These are phyloP conservation scores for Sminthopsis crassicaudata DNA, from an alignment of 2,113 vertebrate genomes.

Conservation along the genomic window DNA sequence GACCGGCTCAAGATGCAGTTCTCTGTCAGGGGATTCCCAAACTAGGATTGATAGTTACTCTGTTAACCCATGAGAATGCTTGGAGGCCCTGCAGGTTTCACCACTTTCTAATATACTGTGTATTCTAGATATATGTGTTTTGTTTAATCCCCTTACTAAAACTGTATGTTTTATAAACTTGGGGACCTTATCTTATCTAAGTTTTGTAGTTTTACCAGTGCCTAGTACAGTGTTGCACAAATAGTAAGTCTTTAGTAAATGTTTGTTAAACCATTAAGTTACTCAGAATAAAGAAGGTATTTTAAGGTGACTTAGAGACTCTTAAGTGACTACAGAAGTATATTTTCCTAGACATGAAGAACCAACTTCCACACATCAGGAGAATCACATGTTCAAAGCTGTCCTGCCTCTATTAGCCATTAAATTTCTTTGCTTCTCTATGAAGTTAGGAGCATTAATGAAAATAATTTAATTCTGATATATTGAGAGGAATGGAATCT, in stretches of 20 bases:
- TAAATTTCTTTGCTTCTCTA: background rate
- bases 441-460: background rate
- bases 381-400: background rate
- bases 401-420: background rate
- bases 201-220: background rate
- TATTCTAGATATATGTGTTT: background rate
- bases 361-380: background rate
- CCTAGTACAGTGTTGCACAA: background rate
- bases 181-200: background rate
- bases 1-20: slow-evolving; percentile 24
- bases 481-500: background rate
- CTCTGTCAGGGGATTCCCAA: slow-evolving; percentile 36
- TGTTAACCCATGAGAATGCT: slow-evolving; percentile 19
- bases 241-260: background rate
- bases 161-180: background rate
- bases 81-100: background rate
- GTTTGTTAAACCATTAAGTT: background rate
- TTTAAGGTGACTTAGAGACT: background rate
- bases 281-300: background rate
- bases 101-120: background rate
- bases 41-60: slow-evolving; percentile 19
- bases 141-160: background rate
- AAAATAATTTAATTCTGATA: background rate
- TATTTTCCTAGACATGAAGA: background rate
- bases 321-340: background rate